A percentile compares a stretch with the other conserved stretches of the same genome.
Evolutionary conservation across 1,140 invertebrate species (phyloP).

Genomic region (Conopomorpha cramerella): DNA sequence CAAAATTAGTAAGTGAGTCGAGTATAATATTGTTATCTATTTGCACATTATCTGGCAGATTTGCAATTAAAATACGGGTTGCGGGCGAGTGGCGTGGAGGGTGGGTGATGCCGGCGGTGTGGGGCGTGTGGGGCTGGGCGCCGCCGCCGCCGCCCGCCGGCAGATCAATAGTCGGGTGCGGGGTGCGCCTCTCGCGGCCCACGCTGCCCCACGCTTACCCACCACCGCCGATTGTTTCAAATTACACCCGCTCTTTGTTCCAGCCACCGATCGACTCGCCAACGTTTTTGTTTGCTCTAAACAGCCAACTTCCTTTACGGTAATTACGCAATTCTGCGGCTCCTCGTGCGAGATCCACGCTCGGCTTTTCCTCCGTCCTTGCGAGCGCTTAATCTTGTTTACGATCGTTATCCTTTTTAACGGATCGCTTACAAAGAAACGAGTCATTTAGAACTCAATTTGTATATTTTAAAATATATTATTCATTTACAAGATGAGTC

Average conservation of each 20-base stretch:
- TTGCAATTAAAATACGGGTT: constrained; percentile 58
- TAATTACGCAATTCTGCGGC: constrained; percentile 50
- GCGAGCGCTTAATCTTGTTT: constrained; percentile 7
- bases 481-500: constrained; percentile 1
- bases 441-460: no score
- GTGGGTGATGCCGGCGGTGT: constrained; percentile 13
- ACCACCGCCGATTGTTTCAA: constrained; percentile 52
- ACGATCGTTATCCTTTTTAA: constrained; percentile 5
- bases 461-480: neutral
- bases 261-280: constrained; percentile 45
- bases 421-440: no score
- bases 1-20: constrained; percentile 48
- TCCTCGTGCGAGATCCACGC: constrained; percentile 13
- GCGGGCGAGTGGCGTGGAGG: constrained; percentile 15
- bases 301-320: constrained; percentile 47
- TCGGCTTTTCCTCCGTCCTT: no score
- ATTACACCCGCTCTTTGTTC: constrained; percentile 51
- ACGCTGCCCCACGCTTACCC: constrained; percentile 22
- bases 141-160: constrained; percentile 20
- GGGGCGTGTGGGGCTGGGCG: constrained; percentile 13
- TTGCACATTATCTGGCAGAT: constrained; percentile 57
- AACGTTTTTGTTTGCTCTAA: constrained; percentile 46
- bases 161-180: constrained; percentile 55
- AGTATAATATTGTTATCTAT: constrained; percentile 56
- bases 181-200: constrained; percentile 41